phyloP scores from a whole-genome alignment of 2,113 vertebrate species.

The Speoplatyrhinus poulsoni region DNA sequence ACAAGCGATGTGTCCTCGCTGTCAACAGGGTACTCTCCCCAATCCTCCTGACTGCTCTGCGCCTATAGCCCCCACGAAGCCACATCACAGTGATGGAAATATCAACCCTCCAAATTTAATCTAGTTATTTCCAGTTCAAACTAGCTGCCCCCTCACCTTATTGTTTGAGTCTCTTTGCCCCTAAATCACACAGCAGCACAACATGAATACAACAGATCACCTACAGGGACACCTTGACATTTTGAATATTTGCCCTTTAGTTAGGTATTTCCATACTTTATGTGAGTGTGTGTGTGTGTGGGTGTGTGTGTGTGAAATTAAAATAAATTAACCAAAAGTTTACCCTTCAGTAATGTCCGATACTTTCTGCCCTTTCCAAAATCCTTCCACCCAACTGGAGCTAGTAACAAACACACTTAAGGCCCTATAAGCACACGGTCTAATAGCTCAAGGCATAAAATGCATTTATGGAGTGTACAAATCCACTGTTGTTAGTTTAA shows the following conservation, averaged over 20 bases:
- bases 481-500: too few species aligned
- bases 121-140: constrained; percentile 53
- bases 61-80: constrained; percentile 46
- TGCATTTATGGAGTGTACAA: too few species aligned
- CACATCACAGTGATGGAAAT: constrained; percentile 61
- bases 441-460: too few species aligned
- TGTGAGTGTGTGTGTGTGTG: neutral
- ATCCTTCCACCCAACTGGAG: too few species aligned
- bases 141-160: constrained; percentile 1
- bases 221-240: constrained; percentile 45
- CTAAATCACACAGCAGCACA: constrained; percentile 15
- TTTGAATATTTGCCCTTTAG: constrained; percentile 32
- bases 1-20: constrained; percentile 68
- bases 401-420: too few species aligned
- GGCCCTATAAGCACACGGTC: too few species aligned
- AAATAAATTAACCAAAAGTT: neutral
- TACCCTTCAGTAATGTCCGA: too few species aligned
- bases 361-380: too few species aligned
- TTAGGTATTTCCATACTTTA: neutral
- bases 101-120: constrained; percentile 64
- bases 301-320: constrained; percentile 5
- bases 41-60: constrained; percentile 21
- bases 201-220: constrained; percentile 34
- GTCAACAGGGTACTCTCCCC: constrained; percentile 52
- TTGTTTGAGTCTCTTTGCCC: constrained; percentile 19